Evolutionary conservation across 2,888 invertebrate species (phyloP), one percentile per base, ranked within the genome.

Genomic region (Baccha elongata): DNA sequence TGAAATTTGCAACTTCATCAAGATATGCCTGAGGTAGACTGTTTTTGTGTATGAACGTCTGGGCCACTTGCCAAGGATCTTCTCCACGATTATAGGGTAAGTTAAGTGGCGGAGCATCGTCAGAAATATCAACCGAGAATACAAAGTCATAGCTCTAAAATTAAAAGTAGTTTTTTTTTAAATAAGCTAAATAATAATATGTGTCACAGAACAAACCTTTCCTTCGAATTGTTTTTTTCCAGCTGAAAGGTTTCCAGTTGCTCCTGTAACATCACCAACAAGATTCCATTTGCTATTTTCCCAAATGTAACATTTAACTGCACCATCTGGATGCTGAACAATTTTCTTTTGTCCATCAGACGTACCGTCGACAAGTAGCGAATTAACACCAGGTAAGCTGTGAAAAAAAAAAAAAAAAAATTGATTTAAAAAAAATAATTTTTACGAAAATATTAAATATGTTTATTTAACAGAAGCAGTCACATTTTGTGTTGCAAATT

Each of bases 71-170:
- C 95, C 97, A 99, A 0, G 98, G 98, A 91, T 99, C 98, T 86
- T 99, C 97, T 17, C 93, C 94, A 76, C 92, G 93, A 90, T 99
- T 98, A 89, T 95, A 99, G 0, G 98, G 98, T 84, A 99, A 91
- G 89, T 99, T 98, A 15, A 98, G 91, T 0, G 97, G 94, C 0
- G 97, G 96, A 53, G 94, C 94, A 0, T 96, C 97, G 88, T 98
- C 98, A 88, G 98, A 96, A 68, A 99, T 95, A 87, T 98, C 98
- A n/a, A 99, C 97, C 85, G 94, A 95, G 90, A 99, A 99, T 26
- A 99, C 98, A 91, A 94, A 98, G 91, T 99, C 99, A 88, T 98
- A 99, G 87, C 97, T 95, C 87, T 88, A 50, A 19, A 78, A 65
- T 11, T 21, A 11, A 60, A 5, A 13, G n/a, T n/a, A 52, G 13